Base-by-base conservation (phyloP, 2,797 vertebrate genomes). In the Periparus ater region DNA sequence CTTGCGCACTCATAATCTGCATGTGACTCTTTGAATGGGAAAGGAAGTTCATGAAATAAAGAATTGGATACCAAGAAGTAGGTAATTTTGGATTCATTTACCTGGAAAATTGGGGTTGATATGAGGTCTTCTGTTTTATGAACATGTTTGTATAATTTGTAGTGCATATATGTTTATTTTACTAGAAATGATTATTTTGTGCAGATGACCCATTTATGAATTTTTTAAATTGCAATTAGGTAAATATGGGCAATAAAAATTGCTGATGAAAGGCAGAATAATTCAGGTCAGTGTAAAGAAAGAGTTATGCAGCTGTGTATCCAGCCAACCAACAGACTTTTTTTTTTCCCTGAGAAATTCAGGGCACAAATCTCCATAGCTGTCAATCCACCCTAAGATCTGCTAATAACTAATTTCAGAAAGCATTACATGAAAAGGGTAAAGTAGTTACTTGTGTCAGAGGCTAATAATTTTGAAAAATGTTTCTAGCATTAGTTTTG, bases 201-300 rank as follows among this genome's bases (percentile, higher is more conserved):
- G 32, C 62, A 51, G 88, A 51, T 86, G 88, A 91, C 85, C 66
- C 57, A 68, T 79, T 92, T 96, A 16, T 70, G 66, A 5, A 67
- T 81, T 34, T 51, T 90, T 93, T 74, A 23, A 87, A 34, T 93
- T 40, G 88, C 92, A 67, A 89, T 97, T 95, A 97, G 95, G 95
- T 71, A 96, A 96, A 95, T 90, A 85, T 57, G 53, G 93, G 85
- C 84, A 96, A n/a, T n/a, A n/a, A 91, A 93, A 96, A 96, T 77
- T 91, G 88, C 95, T 97, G 79, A 85, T 4, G n/a, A 95, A 95
- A 93, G 77, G 81, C 88, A 93, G 91, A 95, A 88, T 96, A 95
- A 96, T 96, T 95, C 74, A 96, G 93, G 91, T 94, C 95, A 96
- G 26, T 74, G 55, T 93, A 84, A 96, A 92, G 95, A 94, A 95